Conservation (phyloP, 2,797 vertebrate species). For the Anguilla anguilla region DNA sequence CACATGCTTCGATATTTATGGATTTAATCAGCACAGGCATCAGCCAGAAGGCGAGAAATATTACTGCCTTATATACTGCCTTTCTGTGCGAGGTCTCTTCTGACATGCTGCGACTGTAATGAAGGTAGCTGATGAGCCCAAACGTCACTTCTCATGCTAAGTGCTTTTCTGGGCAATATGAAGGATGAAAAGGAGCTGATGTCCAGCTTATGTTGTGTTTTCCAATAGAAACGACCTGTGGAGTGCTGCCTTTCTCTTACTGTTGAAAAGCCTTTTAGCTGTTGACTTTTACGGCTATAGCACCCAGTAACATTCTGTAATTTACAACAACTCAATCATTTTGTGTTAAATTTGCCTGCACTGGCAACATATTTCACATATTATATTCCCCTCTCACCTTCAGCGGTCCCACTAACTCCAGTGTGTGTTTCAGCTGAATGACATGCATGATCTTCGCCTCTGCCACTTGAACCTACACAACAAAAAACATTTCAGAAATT, state of each 20-base stretch:
- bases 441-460: slow-evolving; percentile 95
- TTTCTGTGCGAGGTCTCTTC: neutral
- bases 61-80: no score
- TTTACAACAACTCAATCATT: neutral
- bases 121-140: neutral
- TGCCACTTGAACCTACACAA: slow-evolving; percentile 82
- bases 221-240: neutral
- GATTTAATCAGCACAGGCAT: neutral
- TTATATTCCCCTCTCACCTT: slow-evolving; percentile 73
- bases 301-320: neutral
- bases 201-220: neutral
- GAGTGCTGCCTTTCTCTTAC: neutral
- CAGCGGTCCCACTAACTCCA: slow-evolving; percentile 87
- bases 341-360: neutral
- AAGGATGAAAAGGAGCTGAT: neutral
- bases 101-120: neutral
- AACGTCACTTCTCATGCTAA: neutral
- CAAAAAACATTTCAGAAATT: slow-evolving; percentile 17
- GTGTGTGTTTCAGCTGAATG: slow-evolving; percentile 93
- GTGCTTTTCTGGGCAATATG: neutral
- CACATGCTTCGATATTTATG: neutral
- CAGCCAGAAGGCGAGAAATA: neutral
- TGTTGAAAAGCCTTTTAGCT: neutral
- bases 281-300: neutral
- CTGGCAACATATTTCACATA: neutral